phyloP scores from a whole-genome alignment of 2,113 vertebrate species.

The Mus pahari region DNA sequence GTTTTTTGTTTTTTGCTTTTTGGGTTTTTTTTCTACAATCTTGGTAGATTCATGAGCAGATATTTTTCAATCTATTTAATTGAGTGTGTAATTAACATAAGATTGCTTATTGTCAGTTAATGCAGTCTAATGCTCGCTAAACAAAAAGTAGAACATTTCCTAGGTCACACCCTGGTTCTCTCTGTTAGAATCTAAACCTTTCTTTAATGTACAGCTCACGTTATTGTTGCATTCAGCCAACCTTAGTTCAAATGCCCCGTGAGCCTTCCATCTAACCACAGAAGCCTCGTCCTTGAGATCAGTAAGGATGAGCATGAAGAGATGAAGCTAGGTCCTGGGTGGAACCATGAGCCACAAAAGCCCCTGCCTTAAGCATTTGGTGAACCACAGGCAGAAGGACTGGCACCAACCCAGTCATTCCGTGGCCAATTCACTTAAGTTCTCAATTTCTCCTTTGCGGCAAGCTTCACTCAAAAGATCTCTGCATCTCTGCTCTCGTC shows the following conservation, averaged over 20 bases:
- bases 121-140: neutral
- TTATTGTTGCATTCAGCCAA: neutral
- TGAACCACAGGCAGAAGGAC: neutral
- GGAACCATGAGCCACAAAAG: too few species aligned
- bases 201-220: neutral
- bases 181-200: neutral
- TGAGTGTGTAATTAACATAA: neutral
- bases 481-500: neutral
- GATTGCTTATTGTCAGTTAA: neutral
- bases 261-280: neutral
- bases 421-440: neutral
- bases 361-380: neutral
- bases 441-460: neutral
- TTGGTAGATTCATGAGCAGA: neutral
- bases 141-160: neutral
- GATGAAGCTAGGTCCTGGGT: neutral
- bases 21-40: neutral
- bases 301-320: neutral
- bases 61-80: neutral
- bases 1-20: neutral
- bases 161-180: neutral
- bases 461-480: neutral
- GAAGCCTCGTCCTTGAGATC: neutral
- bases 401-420: neutral
- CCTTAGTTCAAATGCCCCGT: neutral